phyloP scores from a whole-genome alignment of 2,797 vertebrate species.

The Sebastes trivittatus region DNA sequence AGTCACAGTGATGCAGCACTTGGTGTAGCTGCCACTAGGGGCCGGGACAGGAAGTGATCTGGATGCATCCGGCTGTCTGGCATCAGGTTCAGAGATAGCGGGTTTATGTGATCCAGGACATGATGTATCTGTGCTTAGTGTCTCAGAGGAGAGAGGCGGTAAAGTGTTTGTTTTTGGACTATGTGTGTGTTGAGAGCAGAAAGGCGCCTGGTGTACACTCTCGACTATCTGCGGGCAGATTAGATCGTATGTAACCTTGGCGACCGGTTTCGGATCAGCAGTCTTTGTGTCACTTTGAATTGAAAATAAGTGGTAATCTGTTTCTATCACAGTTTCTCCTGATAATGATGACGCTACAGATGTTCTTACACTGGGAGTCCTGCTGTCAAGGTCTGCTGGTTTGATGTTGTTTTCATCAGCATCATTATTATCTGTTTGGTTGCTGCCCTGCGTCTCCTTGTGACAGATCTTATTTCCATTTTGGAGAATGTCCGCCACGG shows the following conservation, averaged over 20 bases:
- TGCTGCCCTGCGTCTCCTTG: background rate
- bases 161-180: background rate
- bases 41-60: constrained; percentile 6
- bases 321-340: constrained; percentile 50
- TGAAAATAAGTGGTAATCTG: background rate
- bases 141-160: constrained; percentile 5
- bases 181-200: constrained; percentile 32
- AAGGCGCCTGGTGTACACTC: constrained; percentile 57
- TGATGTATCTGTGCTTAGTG: constrained; percentile 2
- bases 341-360: constrained; percentile 47
- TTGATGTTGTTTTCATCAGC: background rate
- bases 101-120: background rate
- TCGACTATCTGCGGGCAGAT: constrained; percentile 73
- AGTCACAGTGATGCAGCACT: constrained; percentile 75
- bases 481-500: background rate
- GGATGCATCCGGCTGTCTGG: background rate
- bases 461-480: background rate
- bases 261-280: constrained; percentile 21
- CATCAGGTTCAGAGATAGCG: background rate
- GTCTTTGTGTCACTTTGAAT: constrained; percentile 3
- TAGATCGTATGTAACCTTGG: constrained; percentile 65
- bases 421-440: constrained; percentile 9
- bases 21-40: background rate
- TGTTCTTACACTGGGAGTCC: constrained; percentile 20
- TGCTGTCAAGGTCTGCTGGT: constrained; percentile 17